Percentiles rank a stretch among this genome's conserved stretches.
Conservation (phyloP, 2,797 vertebrate species). For the Hyperoplus immaculatus region DNA sequence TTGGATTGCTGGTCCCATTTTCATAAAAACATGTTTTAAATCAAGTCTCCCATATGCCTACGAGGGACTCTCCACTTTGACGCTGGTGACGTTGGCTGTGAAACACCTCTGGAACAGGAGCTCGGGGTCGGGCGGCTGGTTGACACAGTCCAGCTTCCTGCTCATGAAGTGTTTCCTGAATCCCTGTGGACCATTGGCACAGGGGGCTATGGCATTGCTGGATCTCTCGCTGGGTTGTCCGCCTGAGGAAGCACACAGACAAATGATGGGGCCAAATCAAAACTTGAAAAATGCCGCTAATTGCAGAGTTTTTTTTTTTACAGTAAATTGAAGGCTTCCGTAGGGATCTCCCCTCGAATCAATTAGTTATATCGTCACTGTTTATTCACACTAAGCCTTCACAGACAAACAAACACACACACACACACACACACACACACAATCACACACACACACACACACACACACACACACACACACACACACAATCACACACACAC, state of each 20-base stretch:
- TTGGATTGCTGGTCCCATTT: background rate
- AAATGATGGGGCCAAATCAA: background rate
- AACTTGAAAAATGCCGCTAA: background rate
- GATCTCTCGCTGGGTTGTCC: conserved; percentile 68
- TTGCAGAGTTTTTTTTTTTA: background rate
- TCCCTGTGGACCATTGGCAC: conserved; percentile 69
- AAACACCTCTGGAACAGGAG: conserved; percentile 86
- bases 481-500: too few relatives aligned
- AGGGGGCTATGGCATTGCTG: conserved; percentile 39
- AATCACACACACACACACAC: too few relatives aligned
- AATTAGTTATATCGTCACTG: too few relatives aligned
- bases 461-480: too few relatives aligned
- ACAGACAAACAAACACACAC: too few relatives aligned
- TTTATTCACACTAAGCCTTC: too few relatives aligned
- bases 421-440: too few relatives aligned
- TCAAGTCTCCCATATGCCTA: conserved; percentile 18
- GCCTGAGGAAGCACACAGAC: conserved; percentile 66
- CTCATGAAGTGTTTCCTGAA: conserved; percentile 83
- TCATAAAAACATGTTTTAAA: background rate
- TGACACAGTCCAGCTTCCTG: conserved; percentile 83
- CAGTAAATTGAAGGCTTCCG: too few relatives aligned
- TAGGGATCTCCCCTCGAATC: too few relatives aligned
- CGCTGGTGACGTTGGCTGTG: conserved; percentile 74
- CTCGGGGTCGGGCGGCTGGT: conserved; percentile 78
- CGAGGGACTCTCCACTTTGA: conserved; percentile 79